Conservation (phyloP, 2,888 invertebrate species). For the Amaurobius ferox region DNA sequence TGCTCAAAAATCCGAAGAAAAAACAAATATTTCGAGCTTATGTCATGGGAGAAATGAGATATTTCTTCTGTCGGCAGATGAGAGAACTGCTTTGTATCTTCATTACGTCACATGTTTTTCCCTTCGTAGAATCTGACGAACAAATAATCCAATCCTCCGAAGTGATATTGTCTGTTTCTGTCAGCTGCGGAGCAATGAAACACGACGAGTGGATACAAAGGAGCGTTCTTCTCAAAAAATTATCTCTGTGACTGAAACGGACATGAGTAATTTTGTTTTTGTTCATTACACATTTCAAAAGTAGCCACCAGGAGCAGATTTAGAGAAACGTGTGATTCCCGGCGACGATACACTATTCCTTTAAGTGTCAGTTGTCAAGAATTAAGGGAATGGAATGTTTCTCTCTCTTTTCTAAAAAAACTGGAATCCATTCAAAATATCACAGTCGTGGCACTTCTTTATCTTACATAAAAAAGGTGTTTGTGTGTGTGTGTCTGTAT, state of each 20-base stretch:
- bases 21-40: conserved; percentile 4
- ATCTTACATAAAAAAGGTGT: too few relatives aligned
- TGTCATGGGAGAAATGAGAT: conserved; percentile 7
- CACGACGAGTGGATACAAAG: neutral
- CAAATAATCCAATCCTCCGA: conserved; percentile 1
- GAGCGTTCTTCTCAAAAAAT: neutral
- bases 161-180: neutral
- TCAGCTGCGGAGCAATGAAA: conserved; percentile 6
- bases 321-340: too few relatives aligned
- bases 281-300: neutral
- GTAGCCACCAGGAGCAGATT: too few relatives aligned
- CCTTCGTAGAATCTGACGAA: conserved; percentile 3
- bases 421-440: too few relatives aligned
- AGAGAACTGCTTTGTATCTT: conserved; percentile 18
- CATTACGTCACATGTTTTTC: neutral
- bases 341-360: too few relatives aligned
- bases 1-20: neutral
- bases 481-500: too few relatives aligned
- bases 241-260: neutral
- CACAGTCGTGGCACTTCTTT: too few relatives aligned
- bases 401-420: too few relatives aligned
- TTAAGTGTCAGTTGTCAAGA: too few relatives aligned
- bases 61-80: conserved; percentile 4
- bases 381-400: too few relatives aligned
- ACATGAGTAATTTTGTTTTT: neutral